phyloP scores from a whole-genome alignment of 2,888 invertebrate species.

The Hydroisotoma schaefferi region DNA sequence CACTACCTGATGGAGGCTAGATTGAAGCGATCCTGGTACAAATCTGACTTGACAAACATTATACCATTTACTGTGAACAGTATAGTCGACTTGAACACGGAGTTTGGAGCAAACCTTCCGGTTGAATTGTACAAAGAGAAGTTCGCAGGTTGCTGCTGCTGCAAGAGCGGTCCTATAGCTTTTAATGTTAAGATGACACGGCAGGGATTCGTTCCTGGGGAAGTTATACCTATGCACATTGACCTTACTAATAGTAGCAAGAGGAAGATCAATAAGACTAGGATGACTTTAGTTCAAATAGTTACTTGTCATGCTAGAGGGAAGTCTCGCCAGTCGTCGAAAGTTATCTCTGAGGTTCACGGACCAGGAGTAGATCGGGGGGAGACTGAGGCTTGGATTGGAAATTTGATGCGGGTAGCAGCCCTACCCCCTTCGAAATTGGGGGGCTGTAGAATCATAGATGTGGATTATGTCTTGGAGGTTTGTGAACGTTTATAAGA shows the following conservation, averaged over 20 bases:
- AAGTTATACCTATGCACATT: constrained; percentile 8
- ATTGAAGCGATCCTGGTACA: constrained; percentile 73
- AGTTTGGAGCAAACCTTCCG: not conserved
- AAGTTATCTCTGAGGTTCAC: constrained; percentile 3
- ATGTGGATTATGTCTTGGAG: constrained; percentile 21
- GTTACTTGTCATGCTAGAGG: constrained; percentile 20
- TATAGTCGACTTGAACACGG: constrained; percentile 28
- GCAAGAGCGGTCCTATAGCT: constrained; percentile 23
- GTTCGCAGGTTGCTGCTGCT: constrained; percentile 19
- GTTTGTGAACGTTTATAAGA: too few relatives aligned
- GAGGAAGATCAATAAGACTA: constrained; percentile 15
- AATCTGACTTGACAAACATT: constrained; percentile 2
- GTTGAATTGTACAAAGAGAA: constrained; percentile 18
- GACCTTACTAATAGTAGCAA: constrained; percentile 23
- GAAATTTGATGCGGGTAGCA: constrained; percentile 11
- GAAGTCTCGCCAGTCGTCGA: not conserved
- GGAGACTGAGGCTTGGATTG: constrained; percentile 18
- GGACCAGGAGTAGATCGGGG: constrained; percentile 16
- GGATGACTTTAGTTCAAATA: constrained; percentile 17
- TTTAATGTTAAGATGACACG: constrained; percentile 8
- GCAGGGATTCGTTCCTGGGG: constrained; percentile 28
- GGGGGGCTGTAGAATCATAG: constrained; percentile 25
- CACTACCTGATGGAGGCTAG: constrained; percentile 75
- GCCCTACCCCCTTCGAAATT: constrained; percentile 23
- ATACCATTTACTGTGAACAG: constrained; percentile 30